Base-by-base conservation (phyloP, 2,888 invertebrate genomes). In the Xestia c-nigrum region DNA sequence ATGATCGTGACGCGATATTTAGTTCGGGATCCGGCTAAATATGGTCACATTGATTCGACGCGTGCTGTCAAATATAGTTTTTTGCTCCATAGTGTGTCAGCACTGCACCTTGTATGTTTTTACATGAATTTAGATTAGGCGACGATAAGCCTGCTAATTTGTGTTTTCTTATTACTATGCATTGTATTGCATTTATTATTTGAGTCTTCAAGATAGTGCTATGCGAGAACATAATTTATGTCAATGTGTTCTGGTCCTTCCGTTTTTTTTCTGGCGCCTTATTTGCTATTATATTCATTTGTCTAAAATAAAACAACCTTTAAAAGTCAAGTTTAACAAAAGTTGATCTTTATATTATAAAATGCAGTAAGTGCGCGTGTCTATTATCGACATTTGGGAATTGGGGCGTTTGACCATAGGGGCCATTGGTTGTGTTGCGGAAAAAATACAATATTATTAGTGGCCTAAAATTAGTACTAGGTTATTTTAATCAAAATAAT, bases 1-100 rank as follows among this genome's bases (percentile, higher is more conserved):
- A 89, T 88, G 88, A 90, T 90, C 90, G 91, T 94, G 94, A 93
- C 92, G 94, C 90, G 90, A 90, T 90, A 89, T 90, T 90, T 87
- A 88, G 90, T 89, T 89, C 89, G 89, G 89, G 89, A 88, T 89
- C 87, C 87, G 89, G 87, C 93, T 91, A 88, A 90, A 93, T 91
- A 94, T 92, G 93, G 94, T 87, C 87, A 89, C 89, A 89, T 87
- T 89, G 85, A 88, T 88, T 88, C 88, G 85, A 76, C 85, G 84
- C 83, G 85, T 81, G 84, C 85, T 83, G 81, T 84, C 75, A 73
- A 83, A 86, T 76, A 78, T 46, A 46, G 46, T 86, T 87, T 86
- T 90, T 87, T 86, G 75, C 65, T 74, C 16, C 57, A 46, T 38
- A 55, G 46, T 83, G 81, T 90, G 88, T 88, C 88, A 87, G 85